These are phyloP conservation scores for Prietella phreatophila DNA, from an alignment of 2,113 vertebrate genomes.

Conservation along the genomic window DNA sequence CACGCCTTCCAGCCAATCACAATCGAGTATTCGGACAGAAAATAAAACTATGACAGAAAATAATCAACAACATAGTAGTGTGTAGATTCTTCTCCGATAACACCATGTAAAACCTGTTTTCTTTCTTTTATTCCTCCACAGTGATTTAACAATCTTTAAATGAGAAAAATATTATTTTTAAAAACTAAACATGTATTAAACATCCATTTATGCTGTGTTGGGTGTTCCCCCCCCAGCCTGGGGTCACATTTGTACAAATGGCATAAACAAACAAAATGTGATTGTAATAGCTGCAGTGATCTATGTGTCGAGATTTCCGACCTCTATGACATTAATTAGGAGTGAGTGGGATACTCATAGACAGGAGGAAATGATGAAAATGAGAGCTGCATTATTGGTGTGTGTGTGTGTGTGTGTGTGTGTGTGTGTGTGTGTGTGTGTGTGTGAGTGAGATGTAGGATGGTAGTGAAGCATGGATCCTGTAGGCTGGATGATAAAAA, in stretches of 20 bases:
- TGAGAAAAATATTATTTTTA: not conserved
- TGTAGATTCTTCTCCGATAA: not conserved
- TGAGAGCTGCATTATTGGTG: conserved; percentile 24
- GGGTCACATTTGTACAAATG: not conserved
- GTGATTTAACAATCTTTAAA: not conserved
- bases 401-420: conserved; percentile 8
- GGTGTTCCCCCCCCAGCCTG: not conserved
- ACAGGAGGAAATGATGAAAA: conserved; percentile 45
- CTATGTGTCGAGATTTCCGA: too few relatives aligned
- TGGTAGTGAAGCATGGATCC: conserved; percentile 38
- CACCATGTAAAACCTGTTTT: not conserved
- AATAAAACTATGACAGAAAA: not conserved
- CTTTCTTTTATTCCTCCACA: not conserved
- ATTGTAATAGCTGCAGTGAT: conserved; percentile 16
- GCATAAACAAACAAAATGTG: conserved; percentile 3
- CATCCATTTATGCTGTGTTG: not conserved
- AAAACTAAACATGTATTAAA: too few relatives aligned
- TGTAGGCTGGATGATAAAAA: conserved; percentile 53
- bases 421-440: not conserved
- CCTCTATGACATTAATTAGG: not conserved
- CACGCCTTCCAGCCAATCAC: too few relatives aligned
- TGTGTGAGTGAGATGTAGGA: conserved; percentile 17
- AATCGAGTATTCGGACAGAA: too few relatives aligned
- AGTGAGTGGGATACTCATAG: not conserved
- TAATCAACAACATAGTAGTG: not conserved